Evolutionary conservation across 2,888 invertebrate genomes (phyloP), one percentile per base, ranked within the genome.

Genomic region (Platerodrilus igneus): DNA sequence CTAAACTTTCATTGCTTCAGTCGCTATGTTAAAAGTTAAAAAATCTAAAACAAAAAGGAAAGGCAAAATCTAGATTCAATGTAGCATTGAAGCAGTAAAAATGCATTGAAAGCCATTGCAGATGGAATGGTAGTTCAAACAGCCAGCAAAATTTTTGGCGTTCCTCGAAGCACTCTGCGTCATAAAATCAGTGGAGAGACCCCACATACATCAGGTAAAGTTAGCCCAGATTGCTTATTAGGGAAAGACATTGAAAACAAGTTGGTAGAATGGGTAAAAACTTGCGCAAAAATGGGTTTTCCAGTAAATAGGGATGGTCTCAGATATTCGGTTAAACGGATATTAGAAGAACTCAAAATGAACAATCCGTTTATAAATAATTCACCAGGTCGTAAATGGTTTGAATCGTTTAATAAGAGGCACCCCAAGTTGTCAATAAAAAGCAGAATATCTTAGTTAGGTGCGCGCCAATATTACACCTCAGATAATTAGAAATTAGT

Each of bases 251-350:
- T 43, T 20, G 55, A 52, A 33, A 23, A 36, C 16, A 26, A 32
- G 18, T 35, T 52, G 9, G 46, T 29, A 9, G 22, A 43, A 4
- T 54, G 53, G 53, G 22, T 54, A 2, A 9, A 43, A 14, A 37
- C 33, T 11, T 47, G 43, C 5, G 45, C 44, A 13, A 48, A 40
- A 41, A 49, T 36, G 34, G 50, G 46, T 5, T 51, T 54, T 41
- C 45, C 49, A 14, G 41, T 54, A 8, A 22, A 36, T 29, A 36
- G 31, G 18, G 26, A 30, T 9, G 31, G 20, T 6, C 13, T 25
- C 3, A 9, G 44, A 5, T 36, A 53, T 25, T 50, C 51, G 5
- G 49, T 53, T 1, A 47, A 52, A 28, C 28, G 49, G 27, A 26
- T 52, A 5, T 37, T 56, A 2, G 40, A 51, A 4, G 32, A 31